Evolutionary conservation across 2,888 invertebrate species (phyloP).

Genomic region (Thecocarcelia acutangulata): DNA sequence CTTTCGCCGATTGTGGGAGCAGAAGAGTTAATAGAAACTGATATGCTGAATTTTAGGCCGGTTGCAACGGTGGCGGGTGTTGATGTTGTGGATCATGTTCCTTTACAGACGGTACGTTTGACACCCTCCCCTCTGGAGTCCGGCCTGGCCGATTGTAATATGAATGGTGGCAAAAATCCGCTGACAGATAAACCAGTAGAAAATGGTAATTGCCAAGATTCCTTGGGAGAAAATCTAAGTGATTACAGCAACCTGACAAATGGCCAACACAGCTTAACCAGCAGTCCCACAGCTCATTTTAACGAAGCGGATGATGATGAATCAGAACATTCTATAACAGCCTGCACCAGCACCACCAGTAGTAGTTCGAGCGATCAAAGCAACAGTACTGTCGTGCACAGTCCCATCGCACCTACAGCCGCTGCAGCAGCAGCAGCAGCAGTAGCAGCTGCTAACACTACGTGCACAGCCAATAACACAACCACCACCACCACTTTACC

Average conservation of each 20-base stretch:
- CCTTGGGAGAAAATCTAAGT: slow-evolving; percentile 23
- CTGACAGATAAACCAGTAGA: slow-evolving; percentile 58
- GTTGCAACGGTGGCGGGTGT: slow-evolving; percentile 69
- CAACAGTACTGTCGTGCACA: slow-evolving; percentile 78
- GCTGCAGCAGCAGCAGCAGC: slow-evolving; percentile 38
- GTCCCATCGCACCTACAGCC: slow-evolving; percentile 73
- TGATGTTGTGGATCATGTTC: slow-evolving; percentile 71
- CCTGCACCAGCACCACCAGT: slow-evolving; percentile 79
- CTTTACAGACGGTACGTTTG: slow-evolving; percentile 62
- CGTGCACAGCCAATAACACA: slow-evolving; percentile 27
- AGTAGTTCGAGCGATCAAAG: slow-evolving; percentile 80
- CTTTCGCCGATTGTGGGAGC: slow-evolving; percentile 76
- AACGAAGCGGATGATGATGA: slow-evolving; percentile 76
- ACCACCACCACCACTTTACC: slow-evolving; percentile 59
- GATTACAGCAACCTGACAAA: slow-evolving; percentile 61
- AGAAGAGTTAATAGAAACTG: slow-evolving; percentile 74
- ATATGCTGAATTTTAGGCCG: slow-evolving; percentile 73
- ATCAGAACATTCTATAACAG: slow-evolving; percentile 77
- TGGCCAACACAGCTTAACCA: slow-evolving; percentile 69
- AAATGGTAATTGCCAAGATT: slow-evolving; percentile 74
- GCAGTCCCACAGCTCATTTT: slow-evolving; percentile 69
- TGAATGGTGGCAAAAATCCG: slow-evolving; percentile 74
- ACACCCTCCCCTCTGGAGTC: slow-evolving; percentile 54
- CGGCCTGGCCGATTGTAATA: slow-evolving; percentile 75
- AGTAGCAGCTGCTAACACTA: slow-evolving; percentile 50